Conservation (phyloP, 2,797 vertebrate species). For the Notamacropus eugenii region DNA sequence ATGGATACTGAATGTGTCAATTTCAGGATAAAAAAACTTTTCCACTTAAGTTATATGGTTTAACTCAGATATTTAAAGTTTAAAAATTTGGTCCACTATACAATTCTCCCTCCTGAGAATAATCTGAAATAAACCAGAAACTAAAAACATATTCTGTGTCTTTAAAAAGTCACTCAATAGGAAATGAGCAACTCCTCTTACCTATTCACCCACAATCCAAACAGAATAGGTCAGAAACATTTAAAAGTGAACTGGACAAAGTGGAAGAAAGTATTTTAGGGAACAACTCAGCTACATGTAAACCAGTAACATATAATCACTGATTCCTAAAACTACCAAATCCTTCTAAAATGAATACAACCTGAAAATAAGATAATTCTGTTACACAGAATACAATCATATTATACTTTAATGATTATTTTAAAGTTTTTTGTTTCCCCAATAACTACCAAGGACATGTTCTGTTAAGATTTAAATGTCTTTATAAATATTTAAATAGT, state of each 20-base stretch:
- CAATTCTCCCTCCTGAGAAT: not conserved
- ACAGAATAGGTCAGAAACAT: slow-evolving; percentile 9
- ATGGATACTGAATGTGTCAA: not conserved
- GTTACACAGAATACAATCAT: not conserved
- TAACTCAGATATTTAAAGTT: not conserved
- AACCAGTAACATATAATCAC: not conserved
- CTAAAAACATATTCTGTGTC: not conserved
- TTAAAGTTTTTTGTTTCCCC: slow-evolving; percentile 9
- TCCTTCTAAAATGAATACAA: slow-evolving; percentile 27
- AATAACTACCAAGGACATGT: slow-evolving; percentile 43
- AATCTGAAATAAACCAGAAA: not conserved
- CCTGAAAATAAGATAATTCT: not conserved
- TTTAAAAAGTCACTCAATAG: not conserved
- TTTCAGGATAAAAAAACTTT: not conserved
- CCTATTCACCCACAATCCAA: not conserved
- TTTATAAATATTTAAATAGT: slow-evolving; percentile 1
- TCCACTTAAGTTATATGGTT: not conserved
- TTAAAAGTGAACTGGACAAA: slow-evolving; percentile 33
- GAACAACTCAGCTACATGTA: not conserved
- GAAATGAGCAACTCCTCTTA: not conserved
- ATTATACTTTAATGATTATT: not conserved
- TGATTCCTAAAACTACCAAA: slow-evolving; percentile 49
- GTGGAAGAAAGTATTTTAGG: not conserved
- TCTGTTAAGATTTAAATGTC: slow-evolving; percentile 27
- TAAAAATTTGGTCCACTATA: not conserved